Evolutionary conservation across 2,113 vertebrate species (phyloP).

Genomic region (Pangasianodon gigas): DNA sequence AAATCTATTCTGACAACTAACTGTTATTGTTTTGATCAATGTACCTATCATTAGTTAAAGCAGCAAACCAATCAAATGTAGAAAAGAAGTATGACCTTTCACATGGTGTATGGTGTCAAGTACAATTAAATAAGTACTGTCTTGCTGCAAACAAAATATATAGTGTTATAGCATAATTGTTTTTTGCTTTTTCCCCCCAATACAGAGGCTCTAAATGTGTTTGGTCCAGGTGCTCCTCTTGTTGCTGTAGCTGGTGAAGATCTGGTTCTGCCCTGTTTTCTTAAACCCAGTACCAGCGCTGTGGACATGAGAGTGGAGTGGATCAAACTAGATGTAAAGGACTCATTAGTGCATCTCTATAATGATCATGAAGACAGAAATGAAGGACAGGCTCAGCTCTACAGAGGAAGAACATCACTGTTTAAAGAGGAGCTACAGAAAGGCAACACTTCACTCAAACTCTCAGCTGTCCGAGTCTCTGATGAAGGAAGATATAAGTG

Average conservation of each 20-base stretch:
- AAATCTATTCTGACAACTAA: no score
- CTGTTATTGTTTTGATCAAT: no score
- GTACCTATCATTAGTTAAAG: no score
- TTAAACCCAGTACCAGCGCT: background rate
- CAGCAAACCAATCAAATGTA: no score
- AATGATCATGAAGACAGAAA: background rate
- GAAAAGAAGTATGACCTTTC: no score
- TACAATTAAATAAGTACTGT: no score
- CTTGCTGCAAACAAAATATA: no score
- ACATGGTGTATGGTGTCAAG: no score
- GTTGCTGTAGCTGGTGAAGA: background rate
- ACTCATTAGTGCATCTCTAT: background rate
- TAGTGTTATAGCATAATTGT: no score
- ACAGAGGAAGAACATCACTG: background rate
- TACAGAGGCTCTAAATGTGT: background rate
- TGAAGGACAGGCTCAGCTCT: background rate
- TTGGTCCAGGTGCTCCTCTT: background rate
- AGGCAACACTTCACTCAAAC: background rate
- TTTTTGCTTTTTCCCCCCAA: no score
- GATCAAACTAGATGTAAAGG: background rate
- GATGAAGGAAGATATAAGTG: background rate
- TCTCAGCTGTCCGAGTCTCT: background rate
- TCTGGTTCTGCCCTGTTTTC: background rate
- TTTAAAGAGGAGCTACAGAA: conserved; percentile 5
- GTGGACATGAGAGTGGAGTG: conserved; percentile 1